phyloP scores from a whole-genome alignment of 2,113 vertebrate genomes.

The Stomatorhinus ivindoensis region DNA sequence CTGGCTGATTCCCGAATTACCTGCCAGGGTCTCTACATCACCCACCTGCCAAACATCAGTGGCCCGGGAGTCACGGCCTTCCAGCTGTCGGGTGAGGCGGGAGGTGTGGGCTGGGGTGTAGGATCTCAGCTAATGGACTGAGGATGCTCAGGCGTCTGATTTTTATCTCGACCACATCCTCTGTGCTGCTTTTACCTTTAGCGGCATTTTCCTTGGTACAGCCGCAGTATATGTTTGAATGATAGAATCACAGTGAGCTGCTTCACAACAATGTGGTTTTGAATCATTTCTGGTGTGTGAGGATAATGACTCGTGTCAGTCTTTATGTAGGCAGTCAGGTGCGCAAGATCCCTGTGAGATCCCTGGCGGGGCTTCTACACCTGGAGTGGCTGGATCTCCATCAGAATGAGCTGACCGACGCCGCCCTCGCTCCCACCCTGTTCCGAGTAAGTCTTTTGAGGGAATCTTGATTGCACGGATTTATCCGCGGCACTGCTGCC shows the following conservation, averaged over 20 bases:
- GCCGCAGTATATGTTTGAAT: neutral
- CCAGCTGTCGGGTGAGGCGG: conserved; percentile 59
- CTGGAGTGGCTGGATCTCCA: conserved; percentile 67
- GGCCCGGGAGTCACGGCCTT: conserved; percentile 56
- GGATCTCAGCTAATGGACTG: neutral
- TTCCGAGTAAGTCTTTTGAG: conserved; percentile 54
- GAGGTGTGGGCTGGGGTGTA: neutral
- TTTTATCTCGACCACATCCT: neutral
- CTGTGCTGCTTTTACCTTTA: neutral
- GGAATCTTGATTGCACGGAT: neutral
- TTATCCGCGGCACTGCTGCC: neutral
- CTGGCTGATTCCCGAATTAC: conserved; percentile 48
- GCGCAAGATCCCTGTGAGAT: conserved; percentile 39
- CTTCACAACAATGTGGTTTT: neutral
- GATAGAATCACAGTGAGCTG: neutral
- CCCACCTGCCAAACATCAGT: conserved; percentile 54
- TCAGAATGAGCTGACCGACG: conserved; percentile 59
- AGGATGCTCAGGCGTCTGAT: neutral
- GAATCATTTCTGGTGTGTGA: neutral
- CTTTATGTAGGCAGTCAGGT: conserved; percentile 61
- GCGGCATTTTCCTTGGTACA: neutral
- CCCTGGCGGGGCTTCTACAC: conserved; percentile 55
- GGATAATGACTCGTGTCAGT: neutral
- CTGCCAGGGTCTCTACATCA: conserved; percentile 56
- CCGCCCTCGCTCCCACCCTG: conserved; percentile 44